Evolutionary conservation across 2,113 vertebrate species (phyloP).

Genomic region (Pteropus alecto): DNA sequence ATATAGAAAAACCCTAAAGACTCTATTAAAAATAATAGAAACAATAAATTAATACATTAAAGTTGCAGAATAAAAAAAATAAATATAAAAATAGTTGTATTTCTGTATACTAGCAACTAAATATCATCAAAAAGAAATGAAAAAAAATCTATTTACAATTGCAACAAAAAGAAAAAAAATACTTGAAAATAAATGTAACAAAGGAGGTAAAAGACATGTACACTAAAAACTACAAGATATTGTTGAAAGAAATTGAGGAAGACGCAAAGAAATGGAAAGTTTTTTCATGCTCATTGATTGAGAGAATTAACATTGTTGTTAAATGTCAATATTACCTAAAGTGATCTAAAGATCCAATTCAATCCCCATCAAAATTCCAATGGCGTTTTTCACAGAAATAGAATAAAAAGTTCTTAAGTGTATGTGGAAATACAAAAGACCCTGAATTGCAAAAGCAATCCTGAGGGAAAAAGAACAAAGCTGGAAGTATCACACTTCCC

Average conservation of each 20-base stretch:
- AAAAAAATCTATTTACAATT: too few species aligned
- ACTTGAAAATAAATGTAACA: too few species aligned
- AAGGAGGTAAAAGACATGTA: too few species aligned
- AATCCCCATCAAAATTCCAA: not conserved
- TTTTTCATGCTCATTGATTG: too few species aligned
- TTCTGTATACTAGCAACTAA: not conserved
- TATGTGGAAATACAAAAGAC: not conserved
- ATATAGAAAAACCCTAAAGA: not conserved
- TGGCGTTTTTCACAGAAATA: not conserved
- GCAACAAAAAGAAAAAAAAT: too few species aligned
- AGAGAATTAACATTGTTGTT: too few species aligned
- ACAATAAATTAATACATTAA: not conserved
- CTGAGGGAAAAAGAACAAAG: not conserved
- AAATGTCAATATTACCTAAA: too few species aligned
- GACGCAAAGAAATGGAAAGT: too few species aligned
- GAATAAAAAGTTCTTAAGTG: not conserved
- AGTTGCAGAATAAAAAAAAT: not conserved
- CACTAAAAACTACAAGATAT: too few species aligned
- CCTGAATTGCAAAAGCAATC: not conserved
- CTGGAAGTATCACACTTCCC: not conserved
- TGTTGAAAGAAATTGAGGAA: too few species aligned
- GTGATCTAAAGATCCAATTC: too few species aligned
- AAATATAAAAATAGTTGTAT: not conserved
- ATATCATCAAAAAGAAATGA: not conserved
- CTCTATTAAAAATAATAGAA: not conserved